Base-by-base conservation (phyloP, 1,140 invertebrate genomes). In the Drosophila ogumai region DNA sequence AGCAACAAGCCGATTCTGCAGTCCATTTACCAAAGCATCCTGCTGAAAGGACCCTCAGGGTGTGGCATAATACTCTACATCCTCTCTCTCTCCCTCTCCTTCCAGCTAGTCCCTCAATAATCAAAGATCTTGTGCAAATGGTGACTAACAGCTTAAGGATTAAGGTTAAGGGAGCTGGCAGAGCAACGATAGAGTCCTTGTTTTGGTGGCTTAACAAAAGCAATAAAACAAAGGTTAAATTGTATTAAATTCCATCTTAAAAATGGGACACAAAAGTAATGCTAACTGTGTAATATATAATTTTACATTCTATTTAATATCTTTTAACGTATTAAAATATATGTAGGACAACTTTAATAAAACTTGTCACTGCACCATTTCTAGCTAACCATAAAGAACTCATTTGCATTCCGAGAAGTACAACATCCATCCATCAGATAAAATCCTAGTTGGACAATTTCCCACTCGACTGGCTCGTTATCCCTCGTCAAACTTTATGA, bases 401-500 rank as follows among this genome's bases (percentile, higher is more conserved):
- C 50, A 41, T 72, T 49, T 73, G 69, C 43, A 73, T 73, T 17
- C 67, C 9, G n/a, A 50, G 55, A 38, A 73, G 68, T 59, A 72
- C 34, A 44, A 32, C 19, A 75, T 31, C 28, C 34, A 75, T 76
- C 22, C 63, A 54, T 75, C 63, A 59, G 43, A 75, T 58, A 50
- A 75, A 77, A 76, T 58, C 63, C 56, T 55, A 49, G 43, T 49
- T 43, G 43, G 56, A 67, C 74, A 56, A 68, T 76, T 76, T 76
- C 12, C 55, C 73, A 75, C 61, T 76, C 72, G 64, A 77, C 49
- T 77, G 56, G 31, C 64, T 82, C 73, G 69, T 55, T 75, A 81
- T 86, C 84, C 71, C 65, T 84, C 75, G 84, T 77, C 84, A 88
- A 90, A 80, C 54, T 88, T 88, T 84, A 88, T 88, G 84, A 61